Base-by-base conservation (phyloP, 2,113 vertebrate species). In the Hipposideros armiger region DNA sequence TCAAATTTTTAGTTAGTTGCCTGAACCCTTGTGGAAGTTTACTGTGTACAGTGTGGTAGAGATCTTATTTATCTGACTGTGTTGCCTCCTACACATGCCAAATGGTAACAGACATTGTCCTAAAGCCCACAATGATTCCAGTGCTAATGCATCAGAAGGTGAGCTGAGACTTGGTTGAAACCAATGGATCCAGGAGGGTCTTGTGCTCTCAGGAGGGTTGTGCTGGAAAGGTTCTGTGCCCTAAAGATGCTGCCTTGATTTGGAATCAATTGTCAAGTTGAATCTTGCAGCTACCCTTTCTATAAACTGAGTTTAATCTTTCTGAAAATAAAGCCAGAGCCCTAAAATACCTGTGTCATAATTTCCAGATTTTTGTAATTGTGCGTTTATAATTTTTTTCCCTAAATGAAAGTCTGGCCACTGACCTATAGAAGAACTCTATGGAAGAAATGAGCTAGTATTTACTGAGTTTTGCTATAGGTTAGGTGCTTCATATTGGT, bases 101-200 rank as follows among this genome's bases (percentile, higher is more conserved):
- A n/a, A 40, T 1, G 8, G 50, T 26, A 19, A 19, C 20, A 84
- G 88, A 26, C 19, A 0, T 47, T n/a, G 9, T 56, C 62, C 28
- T 56, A 30, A 64, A 52, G 14, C 26, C 47, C 32, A 8, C 11
- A 78, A 7, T 26, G 22, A 66, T 60, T 9, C 56, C 14, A 30
- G 6, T 0, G 1, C 45, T 45, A 42, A 30, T 17, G 66, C n/a
- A 2, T 0, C n/a, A 13, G 40, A 32, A 62, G 10, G 16, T 19
- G 67, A 52, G 52, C 67, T 26, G 22, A 72, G 7, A 40, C 32
- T 28, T 66, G 19, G 45, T 32, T 42, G 30, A 42, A 74, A 64
- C 11, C 64, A n/a, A 13, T 2, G 1, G 40, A 87, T 66, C 9
- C 16, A 36, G 16, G 3, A 36, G 16, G 3, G 0, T 10, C n/a